These are phyloP conservation scores for Diloba caeruleocephala DNA, from an alignment of 2,888 invertebrate species.

Conservation along the genomic window DNA sequence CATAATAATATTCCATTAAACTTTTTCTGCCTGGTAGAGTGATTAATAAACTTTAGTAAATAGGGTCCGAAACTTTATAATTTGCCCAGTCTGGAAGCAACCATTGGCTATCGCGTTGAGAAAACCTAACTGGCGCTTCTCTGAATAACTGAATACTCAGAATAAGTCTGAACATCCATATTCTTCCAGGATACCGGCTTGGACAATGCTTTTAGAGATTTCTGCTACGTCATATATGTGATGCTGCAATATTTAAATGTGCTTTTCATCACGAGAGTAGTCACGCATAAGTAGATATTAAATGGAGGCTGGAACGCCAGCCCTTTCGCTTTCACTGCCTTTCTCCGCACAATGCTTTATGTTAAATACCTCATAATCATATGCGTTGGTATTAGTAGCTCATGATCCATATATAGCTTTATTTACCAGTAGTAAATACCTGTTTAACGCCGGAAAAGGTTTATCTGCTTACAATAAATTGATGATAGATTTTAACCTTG, in stretches of 20 bases:
- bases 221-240: too few species aligned
- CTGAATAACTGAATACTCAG: neutral
- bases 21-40: neutral
- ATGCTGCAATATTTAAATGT: too few species aligned
- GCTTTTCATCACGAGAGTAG: neutral
- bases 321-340: conserved; percentile 64
- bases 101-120: too few species aligned
- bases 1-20: neutral
- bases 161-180: neutral
- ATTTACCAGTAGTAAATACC: neutral
- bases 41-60: neutral
- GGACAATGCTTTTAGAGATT: too few species aligned
- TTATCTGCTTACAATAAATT: neutral
- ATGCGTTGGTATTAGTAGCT: conserved; percentile 22
- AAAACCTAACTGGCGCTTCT: neutral
- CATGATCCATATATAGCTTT: conserved; percentile 11
- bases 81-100: neutral
- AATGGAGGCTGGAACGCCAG: conserved; percentile 23
- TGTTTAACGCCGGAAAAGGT: neutral
- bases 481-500: too few species aligned
- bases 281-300: conserved; percentile 23
- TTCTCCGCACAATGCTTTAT: conserved; percentile 60
- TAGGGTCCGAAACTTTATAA: neutral
- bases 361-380: conserved; percentile 62
- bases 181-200: too few species aligned